Evolutionary conservation across 2,888 invertebrate species (phyloP).

Genomic region (Tipula lateralis): DNA sequence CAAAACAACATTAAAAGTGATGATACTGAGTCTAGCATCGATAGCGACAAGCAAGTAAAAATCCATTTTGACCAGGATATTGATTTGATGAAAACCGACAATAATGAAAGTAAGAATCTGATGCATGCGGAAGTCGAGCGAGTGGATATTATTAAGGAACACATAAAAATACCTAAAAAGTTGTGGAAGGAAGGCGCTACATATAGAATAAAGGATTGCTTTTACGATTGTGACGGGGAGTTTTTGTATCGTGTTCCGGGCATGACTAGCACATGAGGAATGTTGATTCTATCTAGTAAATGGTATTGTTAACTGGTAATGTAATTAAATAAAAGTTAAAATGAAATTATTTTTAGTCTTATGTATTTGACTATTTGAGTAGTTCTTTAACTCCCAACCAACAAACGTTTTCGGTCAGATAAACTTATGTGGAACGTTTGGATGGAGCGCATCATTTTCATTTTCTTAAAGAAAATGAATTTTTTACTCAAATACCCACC

Average conservation of each 20-base stretch:
- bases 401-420: too few species aligned
- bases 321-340: too few species aligned
- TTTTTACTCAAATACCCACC: too few species aligned
- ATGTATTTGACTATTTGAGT: too few species aligned
- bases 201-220: conserved; percentile 73
- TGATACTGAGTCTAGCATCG: neutral
- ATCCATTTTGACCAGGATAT: neutral
- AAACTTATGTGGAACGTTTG: too few species aligned
- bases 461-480: too few species aligned
- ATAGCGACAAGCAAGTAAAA: neutral
- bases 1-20: neutral
- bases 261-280: conserved; percentile 47
- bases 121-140: neutral
- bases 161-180: conserved; percentile 65
- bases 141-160: conserved; percentile 52
- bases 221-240: conserved; percentile 73
- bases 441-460: too few species aligned
- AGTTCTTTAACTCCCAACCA: too few species aligned
- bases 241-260: conserved; percentile 76
- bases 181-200: conserved; percentile 59
- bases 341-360: too few species aligned
- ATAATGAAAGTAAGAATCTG: neutral
- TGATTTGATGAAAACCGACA: neutral
- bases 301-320: too few species aligned
- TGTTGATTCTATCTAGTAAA: too few species aligned